A percentile compares a stretch with the other conserved stretches of the same genome.
Evolutionary conservation across 2,888 invertebrate genomes (phyloP).

Genomic region (Arctia plantaginis): DNA sequence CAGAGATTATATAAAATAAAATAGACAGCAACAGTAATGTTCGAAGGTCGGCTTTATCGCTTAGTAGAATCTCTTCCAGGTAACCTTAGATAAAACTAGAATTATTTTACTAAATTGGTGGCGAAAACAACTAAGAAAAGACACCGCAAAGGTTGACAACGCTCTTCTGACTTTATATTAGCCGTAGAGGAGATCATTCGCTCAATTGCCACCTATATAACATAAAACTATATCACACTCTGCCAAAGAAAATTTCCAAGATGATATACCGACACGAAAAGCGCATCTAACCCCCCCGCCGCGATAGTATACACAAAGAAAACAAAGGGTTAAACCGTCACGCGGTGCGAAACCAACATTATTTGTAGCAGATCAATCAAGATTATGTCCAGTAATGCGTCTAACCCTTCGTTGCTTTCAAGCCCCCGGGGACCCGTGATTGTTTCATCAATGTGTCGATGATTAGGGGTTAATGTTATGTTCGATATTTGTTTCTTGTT

Average conservation of each 20-base stretch:
- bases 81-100: not conserved
- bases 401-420: slow-evolving; percentile 70
- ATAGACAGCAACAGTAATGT: not conserved
- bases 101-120: not conserved
- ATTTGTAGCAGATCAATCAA: slow-evolving; percentile 85
- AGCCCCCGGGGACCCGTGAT: slow-evolving; percentile 63
- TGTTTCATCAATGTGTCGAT: slow-evolving; percentile 79
- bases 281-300: slow-evolving; percentile 62
- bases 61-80: too few relatives aligned
- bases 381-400: slow-evolving; percentile 79
- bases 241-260: slow-evolving; percentile 3
- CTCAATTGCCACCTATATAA: not conserved
- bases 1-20: not conserved
- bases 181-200: not conserved
- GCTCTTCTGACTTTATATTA: not conserved
- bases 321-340: slow-evolving; percentile 59
- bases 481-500: slow-evolving; percentile 59
- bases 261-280: slow-evolving; percentile 51
- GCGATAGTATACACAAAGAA: slow-evolving; percentile 53
- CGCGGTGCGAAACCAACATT: slow-evolving; percentile 70
- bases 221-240: not conserved
- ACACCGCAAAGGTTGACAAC: not conserved
- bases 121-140: not conserved
- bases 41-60: not conserved
- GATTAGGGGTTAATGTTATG: slow-evolving; percentile 74